A percentile compares a stretch with the other conserved stretches of the same genome.
These are phyloP conservation scores for Drosophila quadrilineata DNA, from an alignment of 1,140 invertebrate species.

Conservation along the genomic window DNA sequence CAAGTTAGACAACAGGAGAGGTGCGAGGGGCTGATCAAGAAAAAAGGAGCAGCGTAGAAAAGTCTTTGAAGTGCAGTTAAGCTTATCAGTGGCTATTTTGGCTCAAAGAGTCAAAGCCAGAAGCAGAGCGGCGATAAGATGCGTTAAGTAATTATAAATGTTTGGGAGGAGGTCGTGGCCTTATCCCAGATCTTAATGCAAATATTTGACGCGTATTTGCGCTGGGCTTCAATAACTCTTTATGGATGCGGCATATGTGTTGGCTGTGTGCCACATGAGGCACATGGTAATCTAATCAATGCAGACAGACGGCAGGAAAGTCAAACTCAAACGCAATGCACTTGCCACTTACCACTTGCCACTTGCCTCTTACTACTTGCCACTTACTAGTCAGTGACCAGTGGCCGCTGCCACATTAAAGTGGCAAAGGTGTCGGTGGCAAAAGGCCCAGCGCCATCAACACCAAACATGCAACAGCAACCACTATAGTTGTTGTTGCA, in stretches of 20 bases:
- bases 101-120: slow-evolving; percentile 37
- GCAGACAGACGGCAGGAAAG: slow-evolving; percentile 38
- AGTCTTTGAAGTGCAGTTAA: slow-evolving; percentile 66
- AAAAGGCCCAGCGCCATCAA: slow-evolving; percentile 43
- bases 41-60: slow-evolving; percentile 27
- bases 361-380: slow-evolving; percentile 38
- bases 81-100: slow-evolving; percentile 72
- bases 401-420: slow-evolving; percentile 51
- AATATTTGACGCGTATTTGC: slow-evolving; percentile 74
- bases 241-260: slow-evolving; percentile 31
- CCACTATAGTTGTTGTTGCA: slow-evolving; percentile 5
- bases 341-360: slow-evolving; percentile 30
- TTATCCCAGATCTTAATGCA: slow-evolving; percentile 75
- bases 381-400: slow-evolving; percentile 16
- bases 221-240: slow-evolving; percentile 43
- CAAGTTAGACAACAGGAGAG: too few relatives aligned
- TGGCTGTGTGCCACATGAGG: slow-evolving; percentile 13
- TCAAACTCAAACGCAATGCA: slow-evolving; percentile 43
- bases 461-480: slow-evolving; percentile 12
- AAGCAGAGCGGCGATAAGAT: slow-evolving; percentile 51
- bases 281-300: slow-evolving; percentile 64
- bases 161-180: slow-evolving; percentile 36
- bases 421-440: slow-evolving; percentile 62
- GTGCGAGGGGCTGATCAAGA: neutral
- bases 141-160: slow-evolving; percentile 80